Evolutionary conservation across 2,797 vertebrate genomes (phyloP).

Genomic region (Melanogrammus aeglefinus): DNA sequence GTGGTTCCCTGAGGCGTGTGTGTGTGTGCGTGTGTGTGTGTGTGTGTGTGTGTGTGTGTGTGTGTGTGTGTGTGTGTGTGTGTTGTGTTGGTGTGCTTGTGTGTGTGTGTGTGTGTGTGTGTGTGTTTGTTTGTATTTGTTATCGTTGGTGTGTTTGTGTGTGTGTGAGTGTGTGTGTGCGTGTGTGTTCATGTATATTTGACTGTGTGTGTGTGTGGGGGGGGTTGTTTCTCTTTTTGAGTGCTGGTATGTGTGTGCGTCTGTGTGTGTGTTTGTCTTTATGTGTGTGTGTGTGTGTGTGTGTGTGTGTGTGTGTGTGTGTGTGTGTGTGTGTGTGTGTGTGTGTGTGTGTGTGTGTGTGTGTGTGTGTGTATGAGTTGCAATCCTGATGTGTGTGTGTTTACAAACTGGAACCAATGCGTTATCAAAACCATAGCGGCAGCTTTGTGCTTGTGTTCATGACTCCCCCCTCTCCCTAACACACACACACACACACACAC

Average conservation of each 20-base stretch:
- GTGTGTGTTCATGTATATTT: neutral
- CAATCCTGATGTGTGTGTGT: too few species aligned
- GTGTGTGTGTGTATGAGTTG: neutral
- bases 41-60: slow-evolving; percentile 1
- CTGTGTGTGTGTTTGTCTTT: neutral
- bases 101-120: slow-evolving; percentile 18
- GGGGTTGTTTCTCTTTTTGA: neutral
- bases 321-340: slow-evolving; percentile 1
- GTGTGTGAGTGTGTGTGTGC: slow-evolving; percentile 1
- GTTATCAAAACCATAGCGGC: neutral
- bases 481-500: too few species aligned
- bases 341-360: neutral
- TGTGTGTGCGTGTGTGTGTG: neutral
- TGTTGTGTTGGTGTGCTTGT: too few species aligned
- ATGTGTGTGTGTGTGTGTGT: neutral
- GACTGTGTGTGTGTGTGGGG: neutral
- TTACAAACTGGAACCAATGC: neutral
- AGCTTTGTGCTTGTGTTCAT: slow-evolving; percentile 1
- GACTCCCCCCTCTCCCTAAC: too few species aligned
- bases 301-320: slow-evolving; percentile 6
- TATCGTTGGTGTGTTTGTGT: neutral
- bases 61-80: neutral
- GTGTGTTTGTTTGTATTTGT: slow-evolving; percentile 1
- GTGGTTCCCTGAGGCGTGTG: slow-evolving; percentile 29
- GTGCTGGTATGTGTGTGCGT: too few species aligned